Percentiles rank a stretch among this genome's conserved stretches.
Evolutionary conservation across 2,797 vertebrate species (phyloP).

Genomic region (Sebastes nivosus): DNA sequence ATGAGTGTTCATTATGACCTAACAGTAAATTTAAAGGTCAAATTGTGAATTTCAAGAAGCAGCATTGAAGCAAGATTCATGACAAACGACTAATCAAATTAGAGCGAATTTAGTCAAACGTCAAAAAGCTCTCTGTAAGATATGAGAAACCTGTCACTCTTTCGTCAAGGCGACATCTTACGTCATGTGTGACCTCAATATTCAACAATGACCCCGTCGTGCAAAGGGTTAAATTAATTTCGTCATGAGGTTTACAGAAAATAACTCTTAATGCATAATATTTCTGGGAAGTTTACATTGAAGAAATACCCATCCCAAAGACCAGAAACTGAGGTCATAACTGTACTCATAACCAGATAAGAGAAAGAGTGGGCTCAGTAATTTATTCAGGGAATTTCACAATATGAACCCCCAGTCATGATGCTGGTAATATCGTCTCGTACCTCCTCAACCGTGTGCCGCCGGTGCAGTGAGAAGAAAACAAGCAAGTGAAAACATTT

Average conservation of each 20-base stretch:
- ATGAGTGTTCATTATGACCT: background rate
- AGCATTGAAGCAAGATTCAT: background rate
- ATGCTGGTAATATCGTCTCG: conserved; percentile 50
- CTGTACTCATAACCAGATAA: conserved; percentile 61
- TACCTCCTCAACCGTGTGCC: conserved; percentile 32
- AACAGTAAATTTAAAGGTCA: background rate
- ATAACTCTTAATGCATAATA: conserved; percentile 2
- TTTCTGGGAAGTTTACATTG: conserved; percentile 65
- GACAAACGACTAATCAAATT: background rate
- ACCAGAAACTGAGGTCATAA: conserved; percentile 65
- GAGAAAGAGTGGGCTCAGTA: conserved; percentile 69
- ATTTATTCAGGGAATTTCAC: conserved; percentile 80
- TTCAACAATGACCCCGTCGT: background rate
- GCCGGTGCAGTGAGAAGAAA: conserved; percentile 2
- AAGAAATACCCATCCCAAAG: conserved; percentile 65
- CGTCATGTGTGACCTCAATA: background rate
- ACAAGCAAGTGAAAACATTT: conserved; percentile 26
- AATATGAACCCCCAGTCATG: conserved; percentile 42
- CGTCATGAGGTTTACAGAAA: background rate
- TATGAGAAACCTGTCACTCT: background rate
- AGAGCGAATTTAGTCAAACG: background rate
- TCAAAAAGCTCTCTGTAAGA: background rate
- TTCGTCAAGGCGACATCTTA: background rate
- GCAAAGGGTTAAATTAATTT: conserved; percentile 26
- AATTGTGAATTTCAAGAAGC: background rate